Evolutionary conservation across 2,113 vertebrate genomes (phyloP).

Genomic region (Pogona vitticeps): DNA sequence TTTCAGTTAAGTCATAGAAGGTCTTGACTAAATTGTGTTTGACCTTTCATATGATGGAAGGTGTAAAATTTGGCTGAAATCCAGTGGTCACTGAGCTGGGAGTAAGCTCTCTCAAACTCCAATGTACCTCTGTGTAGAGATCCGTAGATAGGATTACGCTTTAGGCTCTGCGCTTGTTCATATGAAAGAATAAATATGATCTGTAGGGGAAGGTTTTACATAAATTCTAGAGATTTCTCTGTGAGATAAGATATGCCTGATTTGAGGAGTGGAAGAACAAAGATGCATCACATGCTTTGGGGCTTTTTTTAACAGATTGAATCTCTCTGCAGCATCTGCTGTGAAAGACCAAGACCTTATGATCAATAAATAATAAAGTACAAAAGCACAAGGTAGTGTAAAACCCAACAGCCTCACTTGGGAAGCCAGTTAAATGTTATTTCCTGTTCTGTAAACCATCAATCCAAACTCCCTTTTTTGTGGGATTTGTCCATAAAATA

Average conservation of each 20-base stretch:
- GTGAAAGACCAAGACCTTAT: constrained; percentile 60
- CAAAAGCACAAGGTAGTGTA: constrained; percentile 60
- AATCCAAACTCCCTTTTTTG: constrained; percentile 66
- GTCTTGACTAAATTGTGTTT: no score
- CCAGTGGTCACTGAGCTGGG: no score
- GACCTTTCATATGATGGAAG: no score
- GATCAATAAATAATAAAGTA: constrained; percentile 66
- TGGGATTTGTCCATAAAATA: constrained; percentile 73
- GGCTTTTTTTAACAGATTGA: background rate
- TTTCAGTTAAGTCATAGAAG: no score
- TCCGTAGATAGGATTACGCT: no score
- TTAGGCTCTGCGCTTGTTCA: no score
- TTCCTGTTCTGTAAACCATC: constrained; percentile 80
- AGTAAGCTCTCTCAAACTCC: no score
- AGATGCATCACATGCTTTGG: no score
- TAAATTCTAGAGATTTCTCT: constrained; percentile 9
- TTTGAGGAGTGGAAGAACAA: background rate
- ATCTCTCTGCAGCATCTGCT: constrained; percentile 46
- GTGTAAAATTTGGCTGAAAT: no score
- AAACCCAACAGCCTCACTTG: constrained; percentile 47
- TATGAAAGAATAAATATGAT: constrained; percentile 4
- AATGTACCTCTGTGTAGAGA: no score
- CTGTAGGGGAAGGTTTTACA: constrained; percentile 35
- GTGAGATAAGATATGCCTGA: constrained; percentile 23
- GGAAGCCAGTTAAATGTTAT: constrained; percentile 75